Percentiles rank a stretch among this genome's conserved stretches.
Evolutionary conservation across 2,113 vertebrate species (phyloP).

Genomic region (Onychostoma macrolepis): DNA sequence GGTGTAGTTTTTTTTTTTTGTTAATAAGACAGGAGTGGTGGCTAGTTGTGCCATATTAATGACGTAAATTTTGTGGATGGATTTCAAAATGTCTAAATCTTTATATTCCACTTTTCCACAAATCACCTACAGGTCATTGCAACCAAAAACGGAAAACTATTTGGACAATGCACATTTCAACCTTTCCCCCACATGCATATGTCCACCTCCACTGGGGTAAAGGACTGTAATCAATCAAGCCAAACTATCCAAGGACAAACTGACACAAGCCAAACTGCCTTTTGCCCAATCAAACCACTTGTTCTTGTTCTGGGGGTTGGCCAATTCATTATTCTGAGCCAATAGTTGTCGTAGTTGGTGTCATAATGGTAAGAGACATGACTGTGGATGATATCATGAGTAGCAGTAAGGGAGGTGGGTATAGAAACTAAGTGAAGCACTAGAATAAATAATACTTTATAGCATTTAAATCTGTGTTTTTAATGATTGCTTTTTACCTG

Average conservation of each 20-base stretch:
- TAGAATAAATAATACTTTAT: not conserved
- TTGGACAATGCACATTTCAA: conserved; percentile 16
- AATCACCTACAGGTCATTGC: not conserved
- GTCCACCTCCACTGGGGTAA: conserved; percentile 62
- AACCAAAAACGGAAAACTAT: conserved; percentile 19
- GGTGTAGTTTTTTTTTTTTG: not conserved
- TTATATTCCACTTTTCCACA: not conserved
- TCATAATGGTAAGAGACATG: conserved; percentile 60
- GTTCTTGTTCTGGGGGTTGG: conserved; percentile 63
- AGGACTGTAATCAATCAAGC: conserved; percentile 65
- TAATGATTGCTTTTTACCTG: not conserved
- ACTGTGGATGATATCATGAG: conserved; percentile 34
- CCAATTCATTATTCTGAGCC: conserved; percentile 68
- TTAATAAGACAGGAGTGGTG: not conserved
- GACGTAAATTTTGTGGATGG: not conserved
- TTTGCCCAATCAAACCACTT: conserved; percentile 69
- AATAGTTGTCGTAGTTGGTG: conserved; percentile 69
- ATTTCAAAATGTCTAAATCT: not conserved
- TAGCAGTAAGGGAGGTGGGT: not conserved
- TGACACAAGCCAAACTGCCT: conserved; percentile 68
- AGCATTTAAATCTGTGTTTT: not conserved
- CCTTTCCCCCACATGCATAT: conserved; percentile 56
- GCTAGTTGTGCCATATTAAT: not conserved
- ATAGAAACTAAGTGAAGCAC: not conserved
- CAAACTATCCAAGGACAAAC: conserved; percentile 70